Evolutionary conservation across 2,113 vertebrate genomes (phyloP), one percentile per base, ranked within the genome.

Genomic region (Passerina amoena): DNA sequence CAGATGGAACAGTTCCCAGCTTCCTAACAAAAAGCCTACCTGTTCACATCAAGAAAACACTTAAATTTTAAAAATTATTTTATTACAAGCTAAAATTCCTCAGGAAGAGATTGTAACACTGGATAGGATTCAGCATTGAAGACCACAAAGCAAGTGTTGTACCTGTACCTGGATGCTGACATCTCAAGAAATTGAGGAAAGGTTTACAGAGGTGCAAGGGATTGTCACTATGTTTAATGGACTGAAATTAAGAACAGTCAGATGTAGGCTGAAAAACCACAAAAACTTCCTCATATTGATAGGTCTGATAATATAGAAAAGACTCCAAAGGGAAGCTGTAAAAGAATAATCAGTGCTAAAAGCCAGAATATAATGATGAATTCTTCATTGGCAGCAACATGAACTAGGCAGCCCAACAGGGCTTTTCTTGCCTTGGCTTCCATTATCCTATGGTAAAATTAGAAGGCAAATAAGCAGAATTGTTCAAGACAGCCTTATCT

Each of bases 401-500:
- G 81, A 84, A 59, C 44, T 35, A 88, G 47, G 28, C 50, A 91
- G 63, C 47, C 51, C 68, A 92, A 90, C 12, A 79, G 35, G 22
- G 37, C 6, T 90, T 95, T 89, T 78, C 54, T 84, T 35, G 54
- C 63, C 54, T 90, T 80, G 63, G 37, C 14, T 96, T 88, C 91
- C 81, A 92, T 82, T 90, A 90, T 95, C 90, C 76, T 82, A 20
- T 54, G 27, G 77, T 87, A 97, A 95, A 94, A 92, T 75, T 94
- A 92, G 79, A 95, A 96, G 71, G 70, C n/a, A 89, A 97, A 95
- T 82, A 95, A 94, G 56, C 88, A 89, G 63, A 96, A 94, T 76
- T 81, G 30, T 82, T 97, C 64, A 80, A 35, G 75, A 72, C 76
- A 95, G 54, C 22, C 54, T 71, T 96, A 44, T 86, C 71, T 96